Percentiles rank a stretch among this genome's conserved stretches.
Evolutionary conservation across 2,113 vertebrate genomes (phyloP).

Genomic region (Chaetops frenatus): DNA sequence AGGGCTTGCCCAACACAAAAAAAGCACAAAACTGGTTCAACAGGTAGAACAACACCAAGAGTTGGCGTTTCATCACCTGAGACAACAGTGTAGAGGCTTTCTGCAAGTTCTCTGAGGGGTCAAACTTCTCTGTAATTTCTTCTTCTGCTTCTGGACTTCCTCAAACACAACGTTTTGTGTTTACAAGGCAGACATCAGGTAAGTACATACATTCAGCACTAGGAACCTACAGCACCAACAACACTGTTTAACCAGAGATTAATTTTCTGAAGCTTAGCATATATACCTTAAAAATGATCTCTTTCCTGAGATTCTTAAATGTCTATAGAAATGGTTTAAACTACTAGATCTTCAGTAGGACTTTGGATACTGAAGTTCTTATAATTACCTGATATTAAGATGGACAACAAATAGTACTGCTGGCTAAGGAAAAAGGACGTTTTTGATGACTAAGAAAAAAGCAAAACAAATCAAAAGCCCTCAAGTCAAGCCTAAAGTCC

Average conservation of each 20-base stretch:
- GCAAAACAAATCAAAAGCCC: neutral
- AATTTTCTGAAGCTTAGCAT: neutral
- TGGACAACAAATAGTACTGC: neutral
- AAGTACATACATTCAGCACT: neutral
- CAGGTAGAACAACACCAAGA: neutral
- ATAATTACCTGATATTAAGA: neutral
- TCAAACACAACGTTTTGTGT: accelerated
- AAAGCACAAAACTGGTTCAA: constrained; percentile 2
- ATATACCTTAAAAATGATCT: neutral
- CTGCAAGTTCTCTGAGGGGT: neutral
- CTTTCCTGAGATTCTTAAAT: neutral
- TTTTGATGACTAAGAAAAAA: neutral
- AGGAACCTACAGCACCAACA: neutral
- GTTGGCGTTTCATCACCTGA: neutral
- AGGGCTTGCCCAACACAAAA: neutral
- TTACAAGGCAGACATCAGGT: neutral
- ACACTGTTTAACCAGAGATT: neutral
- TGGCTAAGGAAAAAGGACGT: neutral
- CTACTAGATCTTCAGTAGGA: neutral
- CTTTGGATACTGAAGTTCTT: neutral
- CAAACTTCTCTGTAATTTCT: neutral
- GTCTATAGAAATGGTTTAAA: neutral
- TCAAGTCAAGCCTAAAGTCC: neutral
- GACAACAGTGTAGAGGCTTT: neutral
- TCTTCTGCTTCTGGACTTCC: neutral